Evolutionary conservation across 2,113 vertebrate genomes (phyloP), one percentile per base, ranked within the genome.

Genomic region (Pardalotus punctatus): DNA sequence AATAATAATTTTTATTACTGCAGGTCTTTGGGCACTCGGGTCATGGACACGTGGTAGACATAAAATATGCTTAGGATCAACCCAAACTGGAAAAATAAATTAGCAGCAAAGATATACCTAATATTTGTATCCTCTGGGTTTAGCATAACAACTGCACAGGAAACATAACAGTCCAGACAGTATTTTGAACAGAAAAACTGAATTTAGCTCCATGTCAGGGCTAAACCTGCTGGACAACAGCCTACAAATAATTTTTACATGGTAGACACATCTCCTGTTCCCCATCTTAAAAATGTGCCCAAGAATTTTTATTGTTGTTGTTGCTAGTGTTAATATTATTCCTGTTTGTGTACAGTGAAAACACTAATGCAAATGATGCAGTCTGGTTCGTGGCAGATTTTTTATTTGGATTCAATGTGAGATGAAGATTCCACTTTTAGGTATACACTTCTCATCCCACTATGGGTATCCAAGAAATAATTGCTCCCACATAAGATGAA

Each of bases 41-140:
- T 56, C 50, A 66, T 6, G 18, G 28, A 14, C 2, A 12, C 29
- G 23, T 2, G 12, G 8, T 27, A 86, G 27, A 27, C 31, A 60
- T 58, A 61, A 48, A 9, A 51, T 50, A 72, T 14, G 9, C 0
- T 0, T 40, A 72, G 21, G 7, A 36, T 15, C 33, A 35, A 83
- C 11, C 4, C 10, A 83, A 50, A 65, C 13, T 16, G 42, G 38
- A 43, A 66, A 69, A 83, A 7, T 15, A 76, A 43, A 66, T 58
- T 36, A 31, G 10, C 25, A 19, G 19, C 11, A 86, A 70, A 80
- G 13, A 29, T 3, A 83, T 14, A 18, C 17, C 36, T 57, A 77
- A 29, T 47, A 61, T 42, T 25, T 76, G 16, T 20, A 12, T 61
- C 15, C 11, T 60, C 61, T 53, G 15, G 6, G 13, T 17, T 76